Evolutionary conservation across 2,113 vertebrate species (phyloP), one percentile per base, ranked within the genome.

Genomic region (Macrotis lagotis): DNA sequence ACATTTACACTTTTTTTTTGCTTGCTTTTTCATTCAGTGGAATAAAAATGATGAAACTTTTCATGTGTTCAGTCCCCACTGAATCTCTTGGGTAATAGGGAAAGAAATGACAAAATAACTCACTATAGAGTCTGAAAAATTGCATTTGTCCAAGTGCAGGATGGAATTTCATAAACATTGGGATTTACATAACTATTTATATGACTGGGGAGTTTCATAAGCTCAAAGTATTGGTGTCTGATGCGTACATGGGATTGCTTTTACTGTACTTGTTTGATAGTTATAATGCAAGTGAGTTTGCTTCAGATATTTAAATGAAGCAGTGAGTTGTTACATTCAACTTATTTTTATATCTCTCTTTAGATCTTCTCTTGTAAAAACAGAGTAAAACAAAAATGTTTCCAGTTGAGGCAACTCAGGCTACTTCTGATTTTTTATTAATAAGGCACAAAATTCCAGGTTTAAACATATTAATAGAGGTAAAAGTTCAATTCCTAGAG

Each of bases 131-230:
- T 91, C 96, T 97, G 96, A 97, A 96, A 96, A 96, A 97, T 97
- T 94, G 59, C 95, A 97, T 97, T 98, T 98, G 97, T 97, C 96
- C 95, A 96, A 97, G 91, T 51, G 89, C 91, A 95, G 95, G 93
- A 96, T 96, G 92, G 94, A 95, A 96, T 98, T 97, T 97, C 94
- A 97, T 97, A 96, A 98, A 96, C 96, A 96, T 95, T 96, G 96
- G 89, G 92, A 96, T 97, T 97, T 97, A 95, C 95, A 95, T 97
- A 96, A 96, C 96, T 96, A 94, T 96, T 98, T 96, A 94, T 98
- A 93, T 96, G 95, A 95, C 95, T 95, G 92, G 55, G 66, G 97
- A 94, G 83, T 97, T 97, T 98, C 97, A 97, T 97, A 96, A 97
- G 91, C 94, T 96, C 91, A 44, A 90, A 95, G 93, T 96, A 95